Evolutionary conservation across 1,140 invertebrate genomes (phyloP).

Genomic region (Parasteatoda tepidariorum): DNA sequence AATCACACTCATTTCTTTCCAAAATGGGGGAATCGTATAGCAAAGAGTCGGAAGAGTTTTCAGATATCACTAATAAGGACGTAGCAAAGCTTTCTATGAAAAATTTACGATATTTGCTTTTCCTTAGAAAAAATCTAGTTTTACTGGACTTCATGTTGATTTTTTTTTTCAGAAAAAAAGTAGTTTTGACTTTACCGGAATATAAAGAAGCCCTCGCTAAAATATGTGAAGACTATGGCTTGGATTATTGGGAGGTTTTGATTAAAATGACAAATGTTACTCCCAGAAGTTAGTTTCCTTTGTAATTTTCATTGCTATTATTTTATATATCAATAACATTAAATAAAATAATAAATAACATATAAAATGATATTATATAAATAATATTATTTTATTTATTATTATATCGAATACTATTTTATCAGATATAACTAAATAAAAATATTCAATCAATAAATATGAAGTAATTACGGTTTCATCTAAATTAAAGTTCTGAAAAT

Average conservation of each 20-base stretch:
- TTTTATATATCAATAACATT: neutral
- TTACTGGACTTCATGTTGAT: neutral
- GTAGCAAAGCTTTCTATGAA: neutral
- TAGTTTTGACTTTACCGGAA: neutral
- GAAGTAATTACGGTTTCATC: too few species aligned
- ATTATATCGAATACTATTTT: neutral
- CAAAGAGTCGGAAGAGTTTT: neutral
- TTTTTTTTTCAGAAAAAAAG: neutral
- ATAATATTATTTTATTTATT: neutral
- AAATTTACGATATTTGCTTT: neutral
- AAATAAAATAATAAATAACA: neutral
- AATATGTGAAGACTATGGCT: neutral
- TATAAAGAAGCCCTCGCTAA: neutral
- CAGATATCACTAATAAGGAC: too few species aligned
- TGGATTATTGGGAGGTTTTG: slow-evolving; percentile 3
- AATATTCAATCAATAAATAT: neutral
- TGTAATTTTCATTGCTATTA: neutral
- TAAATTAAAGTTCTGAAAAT: too few species aligned
- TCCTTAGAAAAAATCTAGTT: neutral
- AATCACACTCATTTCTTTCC: neutral
- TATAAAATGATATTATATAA: neutral
- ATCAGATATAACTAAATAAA: neutral
- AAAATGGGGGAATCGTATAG: neutral
- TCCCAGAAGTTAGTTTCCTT: neutral
- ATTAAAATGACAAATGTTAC: neutral